Evolutionary conservation across 2,113 vertebrate genomes (phyloP), one percentile per base, ranked within the genome.

Genomic region (Eulacestoma nigropectus): DNA sequence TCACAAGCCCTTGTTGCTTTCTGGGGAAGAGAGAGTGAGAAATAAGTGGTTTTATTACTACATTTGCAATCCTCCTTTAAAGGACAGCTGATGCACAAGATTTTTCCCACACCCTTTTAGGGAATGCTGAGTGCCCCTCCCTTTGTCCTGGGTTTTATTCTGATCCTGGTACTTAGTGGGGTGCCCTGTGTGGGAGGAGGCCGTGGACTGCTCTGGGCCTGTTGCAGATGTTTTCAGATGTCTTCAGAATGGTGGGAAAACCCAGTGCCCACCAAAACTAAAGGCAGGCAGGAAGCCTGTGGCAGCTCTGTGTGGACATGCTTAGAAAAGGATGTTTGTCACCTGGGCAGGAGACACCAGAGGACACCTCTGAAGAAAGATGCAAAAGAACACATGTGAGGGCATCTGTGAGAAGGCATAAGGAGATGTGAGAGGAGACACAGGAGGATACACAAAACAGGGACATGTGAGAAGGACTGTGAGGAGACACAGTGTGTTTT

Each of bases 111-210:
- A 41, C 10, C 11, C 13, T 57, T 56, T 83, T 14, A 39, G 3
- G 10, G 26, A 75, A 50, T 62, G 13, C 6, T 53, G 60, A 42
- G 11, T 50, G 9, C 2, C 19, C 9, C 35, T 84, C 56, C 11
- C 22, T 10, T 50, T 52, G 25, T 82, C 10, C 60, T 81, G 27
- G 6, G 6, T 81, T 87, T 44, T 57, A 4, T 39, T 85, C 59
- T 74, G 35, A 32, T 53, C 16, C 17, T 0, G 0, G 7, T 52
- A 7, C 5, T 81, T 67, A 22, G 9, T 52, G 53, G 22, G 39
- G 5, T 68, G 30, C 11, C 13, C 53, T 41, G 6, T 55, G 44
- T 82, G 60, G 32, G 16, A 82, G 18, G 7, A 67, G 32, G 59
- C 15, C 1, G 3, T 44, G 26, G 18, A 22, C 16, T 55, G 17